Evolutionary conservation across 2,797 vertebrate genomes (phyloP).

Genomic region (Pempheris klunzingeri): DNA sequence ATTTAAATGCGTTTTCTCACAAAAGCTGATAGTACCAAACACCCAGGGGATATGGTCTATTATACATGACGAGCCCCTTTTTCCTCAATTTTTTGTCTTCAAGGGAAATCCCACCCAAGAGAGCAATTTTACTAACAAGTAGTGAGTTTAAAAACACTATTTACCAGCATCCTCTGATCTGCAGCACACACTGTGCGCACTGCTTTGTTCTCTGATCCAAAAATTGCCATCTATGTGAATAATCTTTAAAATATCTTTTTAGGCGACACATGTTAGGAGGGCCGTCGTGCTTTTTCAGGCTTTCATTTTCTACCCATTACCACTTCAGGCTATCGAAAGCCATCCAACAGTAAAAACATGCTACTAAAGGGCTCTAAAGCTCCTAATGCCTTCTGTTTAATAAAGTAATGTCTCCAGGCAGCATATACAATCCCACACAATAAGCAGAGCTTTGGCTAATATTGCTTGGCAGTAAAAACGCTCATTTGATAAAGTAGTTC

Average conservation of each 20-base stretch:
- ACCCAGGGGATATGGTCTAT: not conserved
- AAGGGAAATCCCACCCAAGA: not conserved
- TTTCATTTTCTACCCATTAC: constrained; percentile 33
- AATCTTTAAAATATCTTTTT: not conserved
- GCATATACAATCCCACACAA: constrained; percentile 46
- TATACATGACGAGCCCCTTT: not conserved
- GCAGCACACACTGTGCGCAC: not conserved
- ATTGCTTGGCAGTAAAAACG: constrained; percentile 65
- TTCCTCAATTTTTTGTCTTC: not conserved
- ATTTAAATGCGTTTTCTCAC: not conserved
- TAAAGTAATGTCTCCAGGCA: constrained; percentile 65
- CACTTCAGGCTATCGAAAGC: constrained; percentile 37
- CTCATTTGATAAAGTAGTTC: constrained; percentile 69
- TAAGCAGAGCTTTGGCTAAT: constrained; percentile 60
- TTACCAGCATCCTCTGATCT: not conserved
- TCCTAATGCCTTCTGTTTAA: constrained; percentile 56
- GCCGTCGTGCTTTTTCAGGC: not conserved
- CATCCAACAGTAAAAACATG: constrained; percentile 33
- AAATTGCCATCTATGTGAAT: not conserved
- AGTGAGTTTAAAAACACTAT: too few relatives aligned
- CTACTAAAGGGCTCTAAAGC: constrained; percentile 36
- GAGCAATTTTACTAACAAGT: not conserved
- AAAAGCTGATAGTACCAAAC: not conserved
- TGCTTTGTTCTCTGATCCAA: not conserved
- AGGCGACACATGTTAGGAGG: not conserved